Evolutionary conservation across 2,113 vertebrate genomes (phyloP).

Genomic region (Thinocorus orbignyianus): DNA sequence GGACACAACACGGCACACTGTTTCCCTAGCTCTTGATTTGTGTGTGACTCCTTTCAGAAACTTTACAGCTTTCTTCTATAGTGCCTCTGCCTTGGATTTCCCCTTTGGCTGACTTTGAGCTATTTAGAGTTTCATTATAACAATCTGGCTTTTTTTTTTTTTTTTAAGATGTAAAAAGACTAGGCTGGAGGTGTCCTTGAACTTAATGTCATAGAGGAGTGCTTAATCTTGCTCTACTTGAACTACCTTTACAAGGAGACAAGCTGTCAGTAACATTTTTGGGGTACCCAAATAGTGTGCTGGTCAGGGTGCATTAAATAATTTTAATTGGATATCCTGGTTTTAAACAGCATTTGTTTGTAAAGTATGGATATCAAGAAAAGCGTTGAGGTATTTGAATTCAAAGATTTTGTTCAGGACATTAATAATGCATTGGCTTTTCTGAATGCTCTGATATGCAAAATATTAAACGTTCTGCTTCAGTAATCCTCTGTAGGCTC

Average conservation of each 20-base stretch:
- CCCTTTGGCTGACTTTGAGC: neutral
- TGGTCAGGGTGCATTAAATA: neutral
- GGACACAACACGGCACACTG: accelerated
- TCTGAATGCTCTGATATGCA: neutral
- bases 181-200: neutral
- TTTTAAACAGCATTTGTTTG: neutral
- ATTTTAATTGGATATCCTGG: neutral
- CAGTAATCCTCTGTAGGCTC: neutral
- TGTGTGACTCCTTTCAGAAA: neutral
- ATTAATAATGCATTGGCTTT: neutral
- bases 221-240: neutral
- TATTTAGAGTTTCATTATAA: neutral
- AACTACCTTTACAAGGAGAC: neutral
- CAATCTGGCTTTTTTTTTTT: neutral
- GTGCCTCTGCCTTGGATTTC: neutral
- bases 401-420: neutral
- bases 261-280: neutral
- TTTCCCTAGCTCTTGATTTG: neutral
- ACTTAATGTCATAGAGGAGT: neutral
- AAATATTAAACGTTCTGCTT: neutral
- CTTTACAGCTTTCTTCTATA: neutral
- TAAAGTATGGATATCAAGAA: neutral
- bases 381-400: neutral
- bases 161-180: neutral
- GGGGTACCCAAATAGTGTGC: neutral